These are phyloP conservation scores for Aphaenogaster rudis DNA, from an alignment of 1,140 invertebrate species.

Conservation along the genomic window DNA sequence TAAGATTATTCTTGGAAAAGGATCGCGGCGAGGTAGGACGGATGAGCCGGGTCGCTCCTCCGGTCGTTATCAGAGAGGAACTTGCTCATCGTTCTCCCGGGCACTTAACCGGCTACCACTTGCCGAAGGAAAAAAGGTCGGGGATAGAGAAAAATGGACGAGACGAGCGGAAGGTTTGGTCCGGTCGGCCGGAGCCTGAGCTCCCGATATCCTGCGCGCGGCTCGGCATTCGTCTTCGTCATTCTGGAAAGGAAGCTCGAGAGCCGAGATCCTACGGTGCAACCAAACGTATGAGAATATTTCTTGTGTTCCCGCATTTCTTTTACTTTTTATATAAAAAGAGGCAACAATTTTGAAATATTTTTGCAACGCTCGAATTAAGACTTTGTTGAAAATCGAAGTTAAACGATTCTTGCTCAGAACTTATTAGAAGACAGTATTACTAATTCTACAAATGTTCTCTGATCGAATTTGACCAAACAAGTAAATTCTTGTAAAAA, in stretches of 20 bases:
- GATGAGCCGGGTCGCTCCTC: constrained; percentile 46
- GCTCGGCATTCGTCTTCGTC: constrained; percentile 64
- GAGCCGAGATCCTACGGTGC: constrained; percentile 26
- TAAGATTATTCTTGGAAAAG: constrained; percentile 66
- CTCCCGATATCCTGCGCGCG: constrained; percentile 55
- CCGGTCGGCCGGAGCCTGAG: constrained; percentile 49
- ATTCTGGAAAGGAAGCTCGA: constrained; percentile 47
- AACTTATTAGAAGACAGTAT: not conserved
- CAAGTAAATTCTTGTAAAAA: not conserved
- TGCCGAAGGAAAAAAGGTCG: constrained; percentile 57
- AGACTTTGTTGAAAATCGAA: not conserved
- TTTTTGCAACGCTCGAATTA: not conserved
- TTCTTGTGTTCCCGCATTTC: constrained; percentile 6
- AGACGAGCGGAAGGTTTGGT: constrained; percentile 50
- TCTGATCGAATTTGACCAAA: not conserved
- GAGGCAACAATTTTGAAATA: not conserved
- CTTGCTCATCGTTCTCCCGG: constrained; percentile 64
- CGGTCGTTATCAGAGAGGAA: constrained; percentile 66
- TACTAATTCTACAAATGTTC: not conserved
- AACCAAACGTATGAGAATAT: constrained; percentile 36
- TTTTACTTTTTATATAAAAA: not conserved
- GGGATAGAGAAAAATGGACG: constrained; percentile 62
- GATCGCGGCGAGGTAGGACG: constrained; percentile 44
- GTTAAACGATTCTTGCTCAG: not conserved
- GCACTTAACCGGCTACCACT: constrained; percentile 65